These are phyloP conservation scores for Anthopleura xanthogrammica DNA, from an alignment of 92 coral and sea anemone genomes.

Conservation along the genomic window DNA sequence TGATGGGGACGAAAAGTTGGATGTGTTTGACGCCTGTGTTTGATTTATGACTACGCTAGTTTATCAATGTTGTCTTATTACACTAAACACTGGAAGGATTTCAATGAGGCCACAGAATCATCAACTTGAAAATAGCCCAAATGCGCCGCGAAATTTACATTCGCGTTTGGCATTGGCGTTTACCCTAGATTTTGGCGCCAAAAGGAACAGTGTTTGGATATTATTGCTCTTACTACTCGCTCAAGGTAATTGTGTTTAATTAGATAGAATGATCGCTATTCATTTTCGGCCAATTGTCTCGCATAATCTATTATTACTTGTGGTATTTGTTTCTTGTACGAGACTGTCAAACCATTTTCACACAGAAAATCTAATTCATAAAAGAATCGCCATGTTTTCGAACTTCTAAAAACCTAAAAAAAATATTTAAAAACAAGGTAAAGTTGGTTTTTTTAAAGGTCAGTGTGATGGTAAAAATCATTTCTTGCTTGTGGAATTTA, in stretches of 20 bases:
- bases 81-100: background rate
- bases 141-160: background rate
- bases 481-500: slow-evolving; percentile 30
- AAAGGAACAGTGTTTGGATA: background rate
- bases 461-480: background rate
- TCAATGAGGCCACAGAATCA: background rate
- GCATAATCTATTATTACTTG: background rate
- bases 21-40: background rate
- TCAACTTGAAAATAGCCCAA: background rate
- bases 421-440: background rate
- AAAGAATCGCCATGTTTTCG: background rate
- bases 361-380: background rate
- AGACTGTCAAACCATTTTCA: slow-evolving; percentile 5
- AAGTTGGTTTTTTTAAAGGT: background rate
- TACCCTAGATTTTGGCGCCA: background rate
- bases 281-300: background rate
- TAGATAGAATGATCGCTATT: slow-evolving; percentile 13
- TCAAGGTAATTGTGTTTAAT: slow-evolving; percentile 35
- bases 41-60: background rate
- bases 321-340: background rate
- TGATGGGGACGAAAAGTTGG: background rate
- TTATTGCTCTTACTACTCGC: slow-evolving; percentile 7
- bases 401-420: background rate
- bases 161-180: slow-evolving; percentile 6
- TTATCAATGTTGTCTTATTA: slow-evolving; percentile 8